Evolutionary conservation across 1,140 invertebrate species (phyloP).

Genomic region (Chrysoperla carnea): DNA sequence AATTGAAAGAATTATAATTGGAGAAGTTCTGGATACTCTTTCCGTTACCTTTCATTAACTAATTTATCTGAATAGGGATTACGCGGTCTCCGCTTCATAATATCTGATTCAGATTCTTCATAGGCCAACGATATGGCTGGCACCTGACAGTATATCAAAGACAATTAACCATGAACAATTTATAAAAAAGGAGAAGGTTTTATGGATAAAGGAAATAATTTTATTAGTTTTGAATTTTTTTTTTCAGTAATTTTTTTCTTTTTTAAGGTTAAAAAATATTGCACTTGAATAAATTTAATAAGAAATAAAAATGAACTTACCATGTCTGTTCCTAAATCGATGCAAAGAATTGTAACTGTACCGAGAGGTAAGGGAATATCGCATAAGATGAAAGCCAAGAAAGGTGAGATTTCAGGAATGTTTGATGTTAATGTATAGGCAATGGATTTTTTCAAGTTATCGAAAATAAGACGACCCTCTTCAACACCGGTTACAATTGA

Average conservation of each 20-base stretch:
- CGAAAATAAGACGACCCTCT: slow-evolving; percentile 96
- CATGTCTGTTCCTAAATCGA: slow-evolving; percentile 99
- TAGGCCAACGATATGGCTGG: slow-evolving; percentile 98
- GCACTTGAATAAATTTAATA: slow-evolving; percentile 2
- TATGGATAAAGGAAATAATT: no score
- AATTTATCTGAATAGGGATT: slow-evolving; percentile 92
- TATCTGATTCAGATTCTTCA: slow-evolving; percentile 94
- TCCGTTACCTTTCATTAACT: slow-evolving; percentile 77
- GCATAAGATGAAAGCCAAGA: slow-evolving; percentile 93
- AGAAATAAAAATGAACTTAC: slow-evolving; percentile 40
- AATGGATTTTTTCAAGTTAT: slow-evolving; percentile 99
- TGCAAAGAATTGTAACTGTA: slow-evolving; percentile 98
- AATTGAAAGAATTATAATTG: no score
- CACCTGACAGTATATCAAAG: slow-evolving; percentile 37
- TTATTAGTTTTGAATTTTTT: neutral
- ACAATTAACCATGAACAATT: no score
- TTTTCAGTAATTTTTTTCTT: no score
- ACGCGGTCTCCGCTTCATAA: slow-evolving; percentile 96
- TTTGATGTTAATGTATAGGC: slow-evolving; percentile 98
- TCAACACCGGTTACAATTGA: slow-evolving; percentile 99
- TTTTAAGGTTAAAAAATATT: no score
- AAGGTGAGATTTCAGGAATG: slow-evolving; percentile 98
- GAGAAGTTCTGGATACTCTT: neutral
- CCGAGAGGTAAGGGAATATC: slow-evolving; percentile 95
- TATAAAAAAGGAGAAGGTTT: no score